Base-by-base conservation (phyloP, 2,797 vertebrate genomes). In the Labeo calbasu region DNA sequence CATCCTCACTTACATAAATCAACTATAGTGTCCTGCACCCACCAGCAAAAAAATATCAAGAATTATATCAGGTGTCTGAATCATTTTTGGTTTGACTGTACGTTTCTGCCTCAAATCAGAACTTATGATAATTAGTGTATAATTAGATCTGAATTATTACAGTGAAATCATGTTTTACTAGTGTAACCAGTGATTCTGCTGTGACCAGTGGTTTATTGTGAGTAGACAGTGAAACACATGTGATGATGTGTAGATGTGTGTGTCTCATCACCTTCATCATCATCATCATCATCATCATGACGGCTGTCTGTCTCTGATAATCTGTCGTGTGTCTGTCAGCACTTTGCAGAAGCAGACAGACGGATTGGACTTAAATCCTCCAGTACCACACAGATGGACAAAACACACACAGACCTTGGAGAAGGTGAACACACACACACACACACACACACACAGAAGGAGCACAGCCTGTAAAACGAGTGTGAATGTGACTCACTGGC, bases 271-370 rank as follows among this genome's bases (percentile, higher is more conserved):
- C 50, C 77, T 12, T 21, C n/a, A 17, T 43, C 50, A 11, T 57
- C 78, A 6, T 59, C 28, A 2, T 50, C 66, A 1, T 25, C 12
- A 17, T 68, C 17, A 63, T 57, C 55, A 10, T 63, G 32, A 36
- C 61, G 2, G 23, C 69, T 36, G 43, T 51, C 82, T 65, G 15
- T 55, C 8, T 59, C 65, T 81, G 28, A 61, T 94, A 94, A 95
- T 95, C 94, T 94, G 91, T 90, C 88, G 84, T 91, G 89, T 93
- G 93, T 91, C 91, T 81, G 94, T 95, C 94, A 95, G 94, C 94
- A 94, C 92, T 95, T 94, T 93, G 92, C 50, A 90, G 92, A 89
- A 61, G 92, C 92, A 95, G 94, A 94, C 94, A 94, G 94, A 95
- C 93, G 90, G 94, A 94, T 93, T 92, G 91, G 89, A 92, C 90